Conservation (phyloP, 2,113 vertebrate species). For the Phrynosoma platyrhinos region DNA sequence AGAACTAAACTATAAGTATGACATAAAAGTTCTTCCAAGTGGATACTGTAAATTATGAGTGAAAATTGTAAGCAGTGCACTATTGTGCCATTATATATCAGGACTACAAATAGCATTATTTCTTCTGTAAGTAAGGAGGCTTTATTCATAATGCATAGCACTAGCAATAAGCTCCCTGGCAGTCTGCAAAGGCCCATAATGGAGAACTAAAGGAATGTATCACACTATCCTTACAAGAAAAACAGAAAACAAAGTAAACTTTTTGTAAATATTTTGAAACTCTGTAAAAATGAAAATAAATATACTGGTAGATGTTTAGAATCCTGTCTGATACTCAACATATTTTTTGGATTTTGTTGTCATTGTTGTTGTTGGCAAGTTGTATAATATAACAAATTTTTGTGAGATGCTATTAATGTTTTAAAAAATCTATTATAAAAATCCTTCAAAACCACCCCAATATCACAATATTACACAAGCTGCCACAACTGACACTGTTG, state of each 20-base stretch:
- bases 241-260: background rate
- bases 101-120: background rate
- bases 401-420: background rate
- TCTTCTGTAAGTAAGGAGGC: background rate
- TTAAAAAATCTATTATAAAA: background rate
- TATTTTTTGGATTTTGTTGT: background rate
- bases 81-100: background rate
- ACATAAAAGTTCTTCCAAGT: background rate
- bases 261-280: background rate
- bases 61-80: background rate
- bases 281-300: background rate
- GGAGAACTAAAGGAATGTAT: background rate
- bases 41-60: background rate
- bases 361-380: background rate
- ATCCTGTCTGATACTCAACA: background rate
- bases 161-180: background rate
- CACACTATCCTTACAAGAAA: background rate
- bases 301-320: background rate
- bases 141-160: background rate
- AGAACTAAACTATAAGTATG: background rate
- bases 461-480: background rate
- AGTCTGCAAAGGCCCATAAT: no score
- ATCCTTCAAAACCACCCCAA: background rate
- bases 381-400: background rate
- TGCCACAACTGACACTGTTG: background rate